Evolutionary conservation across 2,888 invertebrate genomes (phyloP).

Genomic region (Acanthacorydalis orientalis): DNA sequence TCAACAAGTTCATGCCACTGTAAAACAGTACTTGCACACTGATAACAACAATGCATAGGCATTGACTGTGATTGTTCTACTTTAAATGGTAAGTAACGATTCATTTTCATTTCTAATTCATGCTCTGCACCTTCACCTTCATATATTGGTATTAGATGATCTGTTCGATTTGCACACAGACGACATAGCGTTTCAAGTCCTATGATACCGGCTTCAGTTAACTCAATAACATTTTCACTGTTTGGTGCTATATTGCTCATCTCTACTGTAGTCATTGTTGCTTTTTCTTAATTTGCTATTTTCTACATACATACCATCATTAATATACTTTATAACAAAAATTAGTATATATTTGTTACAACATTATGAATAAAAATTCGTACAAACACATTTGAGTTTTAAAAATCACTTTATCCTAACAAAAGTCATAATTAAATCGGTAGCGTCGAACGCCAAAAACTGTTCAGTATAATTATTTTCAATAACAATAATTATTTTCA

Average conservation of each 20-base stretch:
- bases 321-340: too few species aligned
- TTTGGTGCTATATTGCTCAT: neutral
- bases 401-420: too few species aligned
- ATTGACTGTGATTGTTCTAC: conserved; percentile 34
- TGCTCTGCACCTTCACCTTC: conserved; percentile 41
- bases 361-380: too few species aligned
- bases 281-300: too few species aligned
- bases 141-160: conserved; percentile 41
- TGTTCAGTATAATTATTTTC: too few species aligned
- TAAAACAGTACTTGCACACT: conserved; percentile 43
- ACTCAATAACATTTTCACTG: conserved; percentile 6
- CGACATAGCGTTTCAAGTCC: conserved; percentile 27
- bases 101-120: conserved; percentile 41
- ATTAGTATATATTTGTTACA: too few species aligned
- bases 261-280: neutral
- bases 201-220: conserved; percentile 9
- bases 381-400: too few species aligned
- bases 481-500: too few species aligned
- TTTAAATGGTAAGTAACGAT: conserved; percentile 43
- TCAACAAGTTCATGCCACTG: conserved; percentile 45
- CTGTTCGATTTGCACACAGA: conserved; percentile 34
- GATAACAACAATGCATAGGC: conserved; percentile 43
- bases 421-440: too few species aligned
- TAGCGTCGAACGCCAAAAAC: too few species aligned
- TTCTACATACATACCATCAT: too few species aligned